Percentiles rank a stretch among this genome's conserved stretches.
Evolutionary conservation across 2,888 invertebrate species (phyloP).

Genomic region (Chromoteleia sp.): DNA sequence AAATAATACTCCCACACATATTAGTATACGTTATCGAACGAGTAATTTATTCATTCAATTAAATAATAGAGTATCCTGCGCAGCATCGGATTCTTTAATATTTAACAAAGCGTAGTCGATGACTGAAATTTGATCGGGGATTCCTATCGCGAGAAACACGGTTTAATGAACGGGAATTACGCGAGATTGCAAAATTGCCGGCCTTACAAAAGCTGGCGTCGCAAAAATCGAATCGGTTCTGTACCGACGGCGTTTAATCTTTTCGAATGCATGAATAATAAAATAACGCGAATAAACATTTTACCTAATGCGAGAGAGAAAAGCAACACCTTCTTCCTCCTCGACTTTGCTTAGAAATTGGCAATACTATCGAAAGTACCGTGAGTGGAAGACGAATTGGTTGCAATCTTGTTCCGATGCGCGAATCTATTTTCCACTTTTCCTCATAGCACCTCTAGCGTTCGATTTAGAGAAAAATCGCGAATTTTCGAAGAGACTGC

Average conservation of each 20-base stretch:
- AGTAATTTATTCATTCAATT: slow-evolving; percentile 43
- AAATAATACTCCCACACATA: slow-evolving; percentile 14
- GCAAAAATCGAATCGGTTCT: slow-evolving; percentile 4
- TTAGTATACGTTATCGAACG: slow-evolving; percentile 3
- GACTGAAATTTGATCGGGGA: slow-evolving; percentile 32
- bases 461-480: slow-evolving; percentile 71
- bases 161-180: not conserved
- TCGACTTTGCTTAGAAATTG: slow-evolving; percentile 68
- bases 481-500: slow-evolving; percentile 67
- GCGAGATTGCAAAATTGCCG: not conserved
- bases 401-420: slow-evolving; percentile 70
- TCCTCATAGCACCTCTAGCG: slow-evolving; percentile 68
- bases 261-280: slow-evolving; percentile 45
- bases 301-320: slow-evolving; percentile 66
- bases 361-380: slow-evolving; percentile 69
- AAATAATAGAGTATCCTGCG: slow-evolving; percentile 28
- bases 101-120: slow-evolving; percentile 33
- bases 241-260: slow-evolving; percentile 32
- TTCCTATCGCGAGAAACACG: slow-evolving; percentile 3
- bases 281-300: slow-evolving; percentile 66
- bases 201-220: not conserved
- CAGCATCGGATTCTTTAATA: slow-evolving; percentile 18
- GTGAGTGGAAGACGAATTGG: slow-evolving; percentile 71
- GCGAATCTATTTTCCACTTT: slow-evolving; percentile 72
- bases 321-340: slow-evolving; percentile 56